Conservation (phyloP, 92 coral and sea anemone genomes). For the Pocillopora meandrina region DNA sequence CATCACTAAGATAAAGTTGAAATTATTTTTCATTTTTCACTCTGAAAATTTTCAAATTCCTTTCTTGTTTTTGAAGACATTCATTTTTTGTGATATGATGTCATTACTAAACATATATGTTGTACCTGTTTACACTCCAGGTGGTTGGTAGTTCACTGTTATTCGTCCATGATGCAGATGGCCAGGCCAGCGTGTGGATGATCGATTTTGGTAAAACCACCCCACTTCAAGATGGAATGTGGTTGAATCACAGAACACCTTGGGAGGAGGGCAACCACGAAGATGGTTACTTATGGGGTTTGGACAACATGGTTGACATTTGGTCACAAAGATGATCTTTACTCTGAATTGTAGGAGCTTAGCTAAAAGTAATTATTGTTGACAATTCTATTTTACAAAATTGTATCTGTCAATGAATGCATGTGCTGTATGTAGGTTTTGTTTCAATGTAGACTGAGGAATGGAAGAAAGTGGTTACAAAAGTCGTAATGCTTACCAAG, state of each 20-base stretch:
- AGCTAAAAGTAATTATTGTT: too few species aligned
- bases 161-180: conserved; percentile 91
- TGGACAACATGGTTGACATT: conserved; percentile 92
- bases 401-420: too few species aligned
- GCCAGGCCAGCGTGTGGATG: conserved; percentile 95
- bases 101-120: neutral
- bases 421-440: too few species aligned
- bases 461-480: too few species aligned
- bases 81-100: neutral
- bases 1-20: too few species aligned
- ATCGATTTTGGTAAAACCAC: conserved; percentile 96
- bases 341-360: too few species aligned
- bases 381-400: too few species aligned
- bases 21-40: too few species aligned
- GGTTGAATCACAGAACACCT: conserved; percentile 72
- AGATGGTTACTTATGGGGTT: conserved; percentile 97
- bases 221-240: conserved; percentile 69
- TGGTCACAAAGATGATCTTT: conserved; percentile 73
- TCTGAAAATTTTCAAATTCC: too few species aligned
- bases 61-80: too few species aligned
- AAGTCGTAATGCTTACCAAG: too few species aligned
- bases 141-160: conserved; percentile 94
- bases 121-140: conserved; percentile 43
- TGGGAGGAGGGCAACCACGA: conserved; percentile 98
- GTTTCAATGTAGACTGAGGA: too few species aligned